These are phyloP conservation scores for Subanguina moxae DNA, from an alignment of 1,140 invertebrate species.

Conservation along the genomic window DNA sequence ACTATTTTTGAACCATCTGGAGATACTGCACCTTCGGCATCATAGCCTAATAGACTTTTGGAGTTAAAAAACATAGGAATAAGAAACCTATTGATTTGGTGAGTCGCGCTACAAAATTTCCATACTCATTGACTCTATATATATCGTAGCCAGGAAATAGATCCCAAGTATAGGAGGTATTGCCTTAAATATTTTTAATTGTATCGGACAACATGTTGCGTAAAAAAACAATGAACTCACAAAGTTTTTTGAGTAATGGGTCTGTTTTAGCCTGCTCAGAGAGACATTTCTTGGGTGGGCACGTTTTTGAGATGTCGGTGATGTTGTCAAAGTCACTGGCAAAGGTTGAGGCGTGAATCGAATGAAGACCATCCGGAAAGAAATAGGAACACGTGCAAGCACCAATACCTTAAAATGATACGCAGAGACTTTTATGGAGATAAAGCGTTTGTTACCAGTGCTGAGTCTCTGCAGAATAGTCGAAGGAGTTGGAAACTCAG, in stretches of 20 bases:
- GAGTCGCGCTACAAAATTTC: conserved; percentile 29
- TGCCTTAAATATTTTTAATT: background rate
- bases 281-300: conserved; percentile 28
- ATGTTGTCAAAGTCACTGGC: background rate
- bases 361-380: conserved; percentile 29
- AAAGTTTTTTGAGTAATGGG: conserved; percentile 34
- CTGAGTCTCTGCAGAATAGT: conserved; percentile 5
- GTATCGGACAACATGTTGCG: background rate
- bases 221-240: conserved; percentile 6
- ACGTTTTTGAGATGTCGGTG: conserved; percentile 16
- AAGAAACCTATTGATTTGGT: conserved; percentile 18
- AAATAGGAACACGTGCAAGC: conserved; percentile 37
- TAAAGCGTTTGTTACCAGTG: background rate
- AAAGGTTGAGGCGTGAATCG: conserved; percentile 37
- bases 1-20: conserved; percentile 39
- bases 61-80: background rate
- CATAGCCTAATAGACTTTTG: conserved; percentile 27
- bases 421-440: background rate
- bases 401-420: conserved; percentile 27
- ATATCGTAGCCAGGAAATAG: conserved; percentile 36
- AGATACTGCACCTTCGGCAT: conserved; percentile 42
- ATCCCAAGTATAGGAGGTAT: conserved; percentile 40
- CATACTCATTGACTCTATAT: conserved; percentile 35
- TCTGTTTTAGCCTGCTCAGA: conserved; percentile 31
- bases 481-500: background rate